phyloP scores from a whole-genome alignment of 2,113 vertebrate genomes.

The Pogonocichla stellata region DNA sequence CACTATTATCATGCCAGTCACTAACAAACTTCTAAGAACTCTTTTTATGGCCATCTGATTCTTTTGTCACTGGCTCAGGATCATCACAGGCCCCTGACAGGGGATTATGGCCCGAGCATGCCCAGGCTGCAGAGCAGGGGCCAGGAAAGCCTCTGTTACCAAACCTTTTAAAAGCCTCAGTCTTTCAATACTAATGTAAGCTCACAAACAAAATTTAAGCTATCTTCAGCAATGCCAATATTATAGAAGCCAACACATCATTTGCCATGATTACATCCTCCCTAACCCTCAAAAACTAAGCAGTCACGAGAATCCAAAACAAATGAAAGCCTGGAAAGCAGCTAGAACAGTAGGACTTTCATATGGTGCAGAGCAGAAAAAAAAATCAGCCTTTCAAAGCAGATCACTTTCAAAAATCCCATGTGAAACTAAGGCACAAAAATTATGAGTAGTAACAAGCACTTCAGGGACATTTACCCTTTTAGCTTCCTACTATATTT shows the following conservation, averaged over 20 bases:
- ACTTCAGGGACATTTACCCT: neutral
- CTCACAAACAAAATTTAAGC: neutral
- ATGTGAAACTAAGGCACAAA: neutral
- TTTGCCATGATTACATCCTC: neutral
- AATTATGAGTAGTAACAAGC: neutral
- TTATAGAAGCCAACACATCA: neutral
- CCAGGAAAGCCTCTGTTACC: neutral
- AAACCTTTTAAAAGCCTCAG: neutral
- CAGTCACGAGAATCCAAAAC: neutral
- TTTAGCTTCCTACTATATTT: neutral
- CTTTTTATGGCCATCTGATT: neutral
- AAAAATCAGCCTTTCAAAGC: neutral
- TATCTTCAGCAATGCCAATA: neutral
- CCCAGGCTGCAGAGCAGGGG: neutral
- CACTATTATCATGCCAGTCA: neutral
- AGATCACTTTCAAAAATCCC: neutral
- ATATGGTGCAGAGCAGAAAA: neutral
- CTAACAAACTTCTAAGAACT: neutral
- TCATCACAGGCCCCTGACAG: neutral
- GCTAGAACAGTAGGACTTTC: neutral
- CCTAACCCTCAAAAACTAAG: neutral
- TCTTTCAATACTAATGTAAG: neutral
- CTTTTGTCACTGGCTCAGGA: neutral
- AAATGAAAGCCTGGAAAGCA: constrained; percentile 7
- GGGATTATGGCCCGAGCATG: neutral